Evolutionary conservation across 2,888 invertebrate genomes (phyloP).

Genomic region (Scrobipalpa costella): DNA sequence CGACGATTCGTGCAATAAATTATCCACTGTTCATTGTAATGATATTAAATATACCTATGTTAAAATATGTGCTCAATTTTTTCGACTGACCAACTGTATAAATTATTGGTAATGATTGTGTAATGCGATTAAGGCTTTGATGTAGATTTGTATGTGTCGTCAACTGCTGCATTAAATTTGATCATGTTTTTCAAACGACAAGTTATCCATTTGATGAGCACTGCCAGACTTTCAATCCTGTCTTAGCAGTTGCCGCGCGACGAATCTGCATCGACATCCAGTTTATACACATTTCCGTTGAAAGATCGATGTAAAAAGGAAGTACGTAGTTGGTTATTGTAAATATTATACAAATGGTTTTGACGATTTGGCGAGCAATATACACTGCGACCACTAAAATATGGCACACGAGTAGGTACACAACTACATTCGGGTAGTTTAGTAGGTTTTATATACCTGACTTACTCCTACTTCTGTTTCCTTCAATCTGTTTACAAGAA

Average conservation of each 20-base stretch:
- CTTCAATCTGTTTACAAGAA: conserved; percentile 36
- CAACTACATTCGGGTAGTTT: conserved; percentile 43
- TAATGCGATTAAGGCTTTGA: conserved; percentile 49
- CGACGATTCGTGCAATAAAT: conserved; percentile 73
- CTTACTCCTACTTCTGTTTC: conserved; percentile 29
- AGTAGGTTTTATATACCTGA: conserved; percentile 48
- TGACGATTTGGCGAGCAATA: conserved; percentile 37
- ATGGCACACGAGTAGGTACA: conserved; percentile 45
- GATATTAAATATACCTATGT: conserved; percentile 50
- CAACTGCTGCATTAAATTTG: background rate
- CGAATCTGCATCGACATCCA: conserved; percentile 33
- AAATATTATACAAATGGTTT: conserved; percentile 43
- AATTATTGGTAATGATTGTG: conserved; percentile 55
- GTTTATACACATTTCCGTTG: conserved; percentile 24
- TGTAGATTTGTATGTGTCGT: conserved; percentile 22
- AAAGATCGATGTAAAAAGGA: conserved; percentile 24
- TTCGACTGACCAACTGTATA: conserved; percentile 79
- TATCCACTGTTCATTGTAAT: conserved; percentile 62
- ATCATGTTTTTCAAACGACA: background rate
- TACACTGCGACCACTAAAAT: conserved; percentile 33
- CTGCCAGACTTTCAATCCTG: background rate
- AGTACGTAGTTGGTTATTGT: conserved; percentile 35
- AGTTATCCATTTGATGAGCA: background rate
- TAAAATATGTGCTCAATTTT: conserved; percentile 71
- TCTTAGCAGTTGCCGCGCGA: conserved; percentile 38